Evolutionary conservation across 2,888 invertebrate genomes (phyloP).

Genomic region (Sturmia bella): DNA sequence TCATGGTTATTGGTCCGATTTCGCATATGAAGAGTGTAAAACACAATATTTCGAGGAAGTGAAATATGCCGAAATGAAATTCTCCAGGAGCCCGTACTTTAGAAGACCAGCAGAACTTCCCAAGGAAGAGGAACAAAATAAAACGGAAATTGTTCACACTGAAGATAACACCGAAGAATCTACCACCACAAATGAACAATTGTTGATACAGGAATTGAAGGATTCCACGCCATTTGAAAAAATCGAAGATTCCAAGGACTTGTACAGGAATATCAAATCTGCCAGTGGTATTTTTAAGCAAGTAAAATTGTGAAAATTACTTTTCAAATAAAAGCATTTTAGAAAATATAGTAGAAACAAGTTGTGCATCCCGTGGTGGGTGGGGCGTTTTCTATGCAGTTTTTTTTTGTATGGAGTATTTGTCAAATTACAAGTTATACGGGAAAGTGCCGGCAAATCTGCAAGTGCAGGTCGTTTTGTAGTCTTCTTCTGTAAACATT

Average conservation of each 20-base stretch:
- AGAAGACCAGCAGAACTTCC: slow-evolving; percentile 52
- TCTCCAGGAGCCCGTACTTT: slow-evolving; percentile 75
- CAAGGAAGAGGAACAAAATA: background rate
- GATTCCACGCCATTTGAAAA: slow-evolving; percentile 36
- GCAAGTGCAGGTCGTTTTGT: too few species aligned
- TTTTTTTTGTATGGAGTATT: too few species aligned
- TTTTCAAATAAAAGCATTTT: background rate
- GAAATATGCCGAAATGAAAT: slow-evolving; percentile 76
- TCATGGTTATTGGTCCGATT: slow-evolving; percentile 76
- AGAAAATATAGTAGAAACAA: background rate
- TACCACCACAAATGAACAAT: slow-evolving; percentile 27
- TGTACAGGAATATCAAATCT: slow-evolving; percentile 50
- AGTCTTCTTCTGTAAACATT: too few species aligned
- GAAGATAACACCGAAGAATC: slow-evolving; percentile 37
- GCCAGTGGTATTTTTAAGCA: slow-evolving; percentile 22
- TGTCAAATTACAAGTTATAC: too few species aligned
- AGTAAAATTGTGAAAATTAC: slow-evolving; percentile 34
- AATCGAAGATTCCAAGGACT: slow-evolving; percentile 48
- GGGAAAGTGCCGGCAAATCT: too few species aligned
- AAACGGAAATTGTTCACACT: slow-evolving; percentile 17
- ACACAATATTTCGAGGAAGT: slow-evolving; percentile 75
- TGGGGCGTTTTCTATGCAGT: too few species aligned
- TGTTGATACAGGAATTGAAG: slow-evolving; percentile 51
- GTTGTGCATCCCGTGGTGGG: too few species aligned
- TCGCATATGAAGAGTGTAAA: slow-evolving; percentile 75